A percentile compares a stretch with the other conserved stretches of the same genome.
Evolutionary conservation across 1,140 invertebrate genomes (phyloP).

Genomic region (Bombus sibiricus): DNA sequence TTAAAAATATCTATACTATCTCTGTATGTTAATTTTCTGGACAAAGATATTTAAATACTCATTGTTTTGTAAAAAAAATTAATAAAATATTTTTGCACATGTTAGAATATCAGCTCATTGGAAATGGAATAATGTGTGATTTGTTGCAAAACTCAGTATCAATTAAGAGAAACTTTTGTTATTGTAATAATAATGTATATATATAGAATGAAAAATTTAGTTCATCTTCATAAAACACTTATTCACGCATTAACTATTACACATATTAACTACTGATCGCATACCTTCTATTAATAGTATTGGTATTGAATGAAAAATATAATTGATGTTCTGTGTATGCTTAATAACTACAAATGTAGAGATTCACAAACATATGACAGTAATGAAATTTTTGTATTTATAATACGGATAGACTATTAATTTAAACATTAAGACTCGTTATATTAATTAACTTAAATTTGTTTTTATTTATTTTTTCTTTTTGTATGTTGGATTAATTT

Average conservation of each 20-base stretch:
- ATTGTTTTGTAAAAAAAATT: conserved; percentile 58
- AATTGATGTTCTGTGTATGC: conserved; percentile 15
- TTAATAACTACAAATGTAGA: conserved; percentile 35
- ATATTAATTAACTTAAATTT: conserved; percentile 1
- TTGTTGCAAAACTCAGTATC: conserved; percentile 30
- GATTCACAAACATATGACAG: conserved; percentile 28
- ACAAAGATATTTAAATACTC: conserved; percentile 15
- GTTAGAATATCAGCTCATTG: conserved; percentile 30
- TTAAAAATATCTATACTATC: background rate
- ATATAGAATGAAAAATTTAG: conserved; percentile 33
- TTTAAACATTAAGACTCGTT: conserved; percentile 8
- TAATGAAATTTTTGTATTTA: conserved; percentile 39
- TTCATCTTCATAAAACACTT: conserved; percentile 35
- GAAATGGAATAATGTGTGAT: conserved; percentile 28
- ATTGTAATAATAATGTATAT: conserved; percentile 39
- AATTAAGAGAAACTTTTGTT: conserved; percentile 27
- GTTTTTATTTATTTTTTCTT: conserved; percentile 3
- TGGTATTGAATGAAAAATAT: background rate
- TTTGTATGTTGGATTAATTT: background rate
- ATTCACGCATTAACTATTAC: conserved; percentile 7
- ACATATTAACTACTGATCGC: conserved; percentile 2
- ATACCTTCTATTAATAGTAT: conserved; percentile 19
- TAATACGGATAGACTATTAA: conserved; percentile 11
- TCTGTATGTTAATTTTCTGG: background rate
- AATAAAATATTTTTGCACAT: conserved; percentile 66